These are phyloP conservation scores for Irena cyanogastra DNA, from an alignment of 2,113 vertebrate genomes.

Conservation along the genomic window DNA sequence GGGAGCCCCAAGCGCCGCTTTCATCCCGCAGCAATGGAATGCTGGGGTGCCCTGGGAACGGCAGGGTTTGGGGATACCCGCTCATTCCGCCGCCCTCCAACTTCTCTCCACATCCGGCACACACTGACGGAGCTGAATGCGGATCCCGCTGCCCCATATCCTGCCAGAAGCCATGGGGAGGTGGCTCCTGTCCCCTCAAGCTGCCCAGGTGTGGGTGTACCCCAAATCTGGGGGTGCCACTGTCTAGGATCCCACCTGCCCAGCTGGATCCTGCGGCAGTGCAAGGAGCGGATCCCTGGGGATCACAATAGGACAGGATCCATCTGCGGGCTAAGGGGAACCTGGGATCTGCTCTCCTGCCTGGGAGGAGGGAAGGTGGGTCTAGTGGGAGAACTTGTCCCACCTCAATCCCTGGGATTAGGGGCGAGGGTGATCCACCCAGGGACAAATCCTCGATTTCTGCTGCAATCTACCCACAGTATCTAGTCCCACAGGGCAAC, in stretches of 20 bases:
- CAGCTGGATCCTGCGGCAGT: not conserved
- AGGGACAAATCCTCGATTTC: not conserved
- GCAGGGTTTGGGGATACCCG: not conserved
- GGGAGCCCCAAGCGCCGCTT: not conserved
- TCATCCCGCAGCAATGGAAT: not conserved
- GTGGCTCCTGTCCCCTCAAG: not conserved
- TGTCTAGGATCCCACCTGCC: not conserved
- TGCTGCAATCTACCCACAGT: not conserved
- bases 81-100: not conserved
- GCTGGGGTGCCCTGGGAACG: not conserved
- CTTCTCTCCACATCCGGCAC: not conserved
- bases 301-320: not conserved
- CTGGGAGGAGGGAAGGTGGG: not conserved
- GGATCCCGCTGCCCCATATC: not conserved
- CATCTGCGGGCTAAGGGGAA: too few species aligned
- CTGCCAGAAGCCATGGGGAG: accelerated
- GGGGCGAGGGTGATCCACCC: not conserved
- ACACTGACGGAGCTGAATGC: not conserved
- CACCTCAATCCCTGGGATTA: not conserved
- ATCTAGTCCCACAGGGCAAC: not conserved
- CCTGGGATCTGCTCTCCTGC: too few species aligned
- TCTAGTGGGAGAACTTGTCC: not conserved
- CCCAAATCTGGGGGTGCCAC: not conserved
- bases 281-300: not conserved
- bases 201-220: accelerated